phyloP scores from a whole-genome alignment of 2,888 invertebrate species.

The Heteropelma amictum region DNA sequence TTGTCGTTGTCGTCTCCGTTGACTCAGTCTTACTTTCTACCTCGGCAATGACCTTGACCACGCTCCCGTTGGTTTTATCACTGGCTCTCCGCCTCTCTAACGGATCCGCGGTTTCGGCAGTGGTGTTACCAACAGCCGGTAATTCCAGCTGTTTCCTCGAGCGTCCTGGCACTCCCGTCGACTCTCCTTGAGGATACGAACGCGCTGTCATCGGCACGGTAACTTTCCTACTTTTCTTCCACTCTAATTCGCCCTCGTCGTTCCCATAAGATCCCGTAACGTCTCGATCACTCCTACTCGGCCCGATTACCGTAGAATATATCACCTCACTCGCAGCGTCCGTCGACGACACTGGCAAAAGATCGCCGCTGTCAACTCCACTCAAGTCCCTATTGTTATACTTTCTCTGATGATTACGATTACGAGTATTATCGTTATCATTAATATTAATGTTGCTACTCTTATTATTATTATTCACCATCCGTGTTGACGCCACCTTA shows the following conservation, averaged over 20 bases:
- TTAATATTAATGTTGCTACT: slow-evolving; percentile 26
- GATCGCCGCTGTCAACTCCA: slow-evolving; percentile 10
- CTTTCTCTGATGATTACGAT: slow-evolving; percentile 35
- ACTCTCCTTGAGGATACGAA: slow-evolving; percentile 70
- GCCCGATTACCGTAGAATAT: slow-evolving; percentile 55
- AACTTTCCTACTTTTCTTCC: slow-evolving; percentile 67
- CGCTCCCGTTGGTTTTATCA: slow-evolving; percentile 55
- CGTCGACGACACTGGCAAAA: not conserved
- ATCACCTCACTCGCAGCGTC: slow-evolving; percentile 45
- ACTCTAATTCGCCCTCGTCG: slow-evolving; percentile 37
- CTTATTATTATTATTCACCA: slow-evolving; percentile 38
- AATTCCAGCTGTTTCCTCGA: slow-evolving; percentile 66
- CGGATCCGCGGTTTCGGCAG: slow-evolving; percentile 50
- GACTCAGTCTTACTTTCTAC: slow-evolving; percentile 45
- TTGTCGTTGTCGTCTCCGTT: slow-evolving; percentile 47
- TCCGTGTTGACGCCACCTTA: slow-evolving; percentile 27
- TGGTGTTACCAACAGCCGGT: slow-evolving; percentile 43
- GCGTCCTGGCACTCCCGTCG: slow-evolving; percentile 68
- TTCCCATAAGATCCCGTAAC: slow-evolving; percentile 12
- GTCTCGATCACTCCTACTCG: slow-evolving; percentile 4
- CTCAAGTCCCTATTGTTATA: slow-evolving; percentile 31
- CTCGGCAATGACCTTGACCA: slow-evolving; percentile 62
- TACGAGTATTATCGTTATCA: slow-evolving; percentile 21
- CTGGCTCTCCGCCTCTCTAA: slow-evolving; percentile 55
- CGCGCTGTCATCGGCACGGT: slow-evolving; percentile 75